Evolutionary conservation across 1,140 invertebrate species (phyloP), one percentile per base, ranked within the genome.

Genomic region (Heliconius nattereri): DNA sequence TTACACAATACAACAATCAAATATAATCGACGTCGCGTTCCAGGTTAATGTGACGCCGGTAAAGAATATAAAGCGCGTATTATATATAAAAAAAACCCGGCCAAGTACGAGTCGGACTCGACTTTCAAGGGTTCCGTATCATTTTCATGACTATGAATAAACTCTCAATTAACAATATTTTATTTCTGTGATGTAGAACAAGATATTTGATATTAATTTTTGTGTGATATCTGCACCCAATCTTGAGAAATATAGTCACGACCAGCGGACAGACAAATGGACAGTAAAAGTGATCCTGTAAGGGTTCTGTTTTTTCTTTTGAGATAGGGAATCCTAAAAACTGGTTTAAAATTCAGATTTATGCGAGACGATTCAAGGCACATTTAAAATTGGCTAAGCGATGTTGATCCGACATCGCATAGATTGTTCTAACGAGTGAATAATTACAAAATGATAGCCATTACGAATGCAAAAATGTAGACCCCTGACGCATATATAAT

Each of bases 381-480:
- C 84, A 85, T 87, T 88, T 83, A 82, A 87, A 89, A 87, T 85
- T 82, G 84, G 79, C 84, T 85, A 83, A 87, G 81, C 82, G 81
- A 73, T 76, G 71, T 75, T 78, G 80, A 85, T 85, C 86, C 84
- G 75, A 85, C 81, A 72, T 76, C 82, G 72, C 83, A 89, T 90
- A 90, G 92, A 91, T 90, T 88, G 90, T 87, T 86, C 87, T 94
- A 94, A 94, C 91, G 90, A 92, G 83, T 86, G 90, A 91, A 92
- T 93, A 93, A 93, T 93, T 93, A 91, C 91, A 90, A 86, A 89
- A 90, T 91, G 91, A 94, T 94, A 85, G 87, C 85, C 83, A 92
- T 92, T 92, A 91, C 87, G 88, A 89, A 92, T 94, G 92, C 91
- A 92, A 94, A 94, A 94, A 94, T 92, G 90, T 85, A 86, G 85